Conservation (phyloP, 2,888 invertebrate genomes). For the Andrena fulva region DNA sequence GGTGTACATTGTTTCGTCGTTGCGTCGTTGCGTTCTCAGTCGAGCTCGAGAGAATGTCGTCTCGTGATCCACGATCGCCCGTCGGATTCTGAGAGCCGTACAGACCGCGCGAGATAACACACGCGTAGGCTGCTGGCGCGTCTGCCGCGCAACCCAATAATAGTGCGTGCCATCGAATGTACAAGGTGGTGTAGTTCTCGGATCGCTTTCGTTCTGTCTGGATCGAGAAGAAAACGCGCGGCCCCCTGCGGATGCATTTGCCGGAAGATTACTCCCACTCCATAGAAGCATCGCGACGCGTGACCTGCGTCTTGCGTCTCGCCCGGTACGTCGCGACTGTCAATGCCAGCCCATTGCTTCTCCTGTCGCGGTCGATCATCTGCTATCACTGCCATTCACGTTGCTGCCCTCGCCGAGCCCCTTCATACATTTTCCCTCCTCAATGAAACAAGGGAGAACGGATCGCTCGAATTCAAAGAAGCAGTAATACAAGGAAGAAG, state of each 20-base stretch:
- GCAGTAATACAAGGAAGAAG: too few species aligned
- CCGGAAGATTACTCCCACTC: neutral
- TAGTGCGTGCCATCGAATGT: neutral
- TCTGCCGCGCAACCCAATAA: neutral
- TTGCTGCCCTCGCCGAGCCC: neutral
- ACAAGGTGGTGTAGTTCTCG: neutral
- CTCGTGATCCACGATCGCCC: conserved; percentile 78
- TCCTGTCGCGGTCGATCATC: conserved; percentile 15
- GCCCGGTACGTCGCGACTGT: neutral
- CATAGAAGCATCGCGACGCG: neutral
- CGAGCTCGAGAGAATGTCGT: conserved; percentile 77
- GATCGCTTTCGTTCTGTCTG: neutral
- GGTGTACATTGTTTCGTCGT: conserved; percentile 73
- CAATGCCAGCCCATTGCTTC: neutral
- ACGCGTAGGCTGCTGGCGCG: neutral
- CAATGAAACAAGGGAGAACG: neutral
- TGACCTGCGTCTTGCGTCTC: neutral
- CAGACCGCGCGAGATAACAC: conserved; percentile 29
- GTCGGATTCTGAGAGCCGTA: conserved; percentile 63
- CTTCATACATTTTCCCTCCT: neutral
- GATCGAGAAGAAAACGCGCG: neutral
- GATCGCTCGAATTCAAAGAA: neutral
- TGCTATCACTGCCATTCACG: conserved; percentile 1
- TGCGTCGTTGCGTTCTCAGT: conserved; percentile 75
- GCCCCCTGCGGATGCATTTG: neutral